phyloP scores from a whole-genome alignment of 1,140 invertebrate genomes.

The Charaxes varanes region DNA sequence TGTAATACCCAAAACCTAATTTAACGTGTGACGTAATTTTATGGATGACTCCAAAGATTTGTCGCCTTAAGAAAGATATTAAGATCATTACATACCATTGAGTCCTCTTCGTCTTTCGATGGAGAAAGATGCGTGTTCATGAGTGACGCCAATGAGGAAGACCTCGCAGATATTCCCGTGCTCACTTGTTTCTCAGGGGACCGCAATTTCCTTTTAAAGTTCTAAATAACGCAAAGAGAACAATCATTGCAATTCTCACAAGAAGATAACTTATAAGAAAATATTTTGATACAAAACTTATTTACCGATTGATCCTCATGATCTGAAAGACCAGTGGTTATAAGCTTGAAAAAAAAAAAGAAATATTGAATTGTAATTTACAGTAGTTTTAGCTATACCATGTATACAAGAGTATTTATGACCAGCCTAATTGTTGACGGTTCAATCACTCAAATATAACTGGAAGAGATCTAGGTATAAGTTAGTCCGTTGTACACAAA shows the following conservation, averaged over 20 bases:
- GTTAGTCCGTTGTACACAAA: too few relatives aligned
- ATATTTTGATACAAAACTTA: constrained; percentile 14
- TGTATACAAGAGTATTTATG: too few relatives aligned
- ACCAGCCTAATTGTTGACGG: too few relatives aligned
- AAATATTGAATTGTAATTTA: constrained; percentile 10
- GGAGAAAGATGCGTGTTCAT: constrained; percentile 46
- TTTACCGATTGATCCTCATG: constrained; percentile 58
- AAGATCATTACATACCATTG: constrained; percentile 35
- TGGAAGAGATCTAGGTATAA: too few relatives aligned
- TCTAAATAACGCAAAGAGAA: constrained; percentile 67
- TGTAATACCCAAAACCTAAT: too few relatives aligned
- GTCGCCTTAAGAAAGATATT: too few relatives aligned
- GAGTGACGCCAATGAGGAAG: constrained; percentile 74
- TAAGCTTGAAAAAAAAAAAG: constrained; percentile 38
- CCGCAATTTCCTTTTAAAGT: constrained; percentile 76
- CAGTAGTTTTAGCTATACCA: too few relatives aligned
- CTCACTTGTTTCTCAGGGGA: constrained; percentile 71
- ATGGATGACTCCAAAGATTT: too few relatives aligned
- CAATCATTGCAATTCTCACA: background rate
- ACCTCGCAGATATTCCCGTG: constrained; percentile 58
- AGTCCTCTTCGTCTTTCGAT: constrained; percentile 34
- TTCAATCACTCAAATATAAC: too few relatives aligned
- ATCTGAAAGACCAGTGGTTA: constrained; percentile 74
- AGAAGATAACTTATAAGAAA: constrained; percentile 3
- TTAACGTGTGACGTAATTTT: too few relatives aligned